Percentiles rank a stretch among this genome's conserved stretches.
Conservation (phyloP, 2,113 vertebrate genomes). For the Marcusenius ussheri region DNA sequence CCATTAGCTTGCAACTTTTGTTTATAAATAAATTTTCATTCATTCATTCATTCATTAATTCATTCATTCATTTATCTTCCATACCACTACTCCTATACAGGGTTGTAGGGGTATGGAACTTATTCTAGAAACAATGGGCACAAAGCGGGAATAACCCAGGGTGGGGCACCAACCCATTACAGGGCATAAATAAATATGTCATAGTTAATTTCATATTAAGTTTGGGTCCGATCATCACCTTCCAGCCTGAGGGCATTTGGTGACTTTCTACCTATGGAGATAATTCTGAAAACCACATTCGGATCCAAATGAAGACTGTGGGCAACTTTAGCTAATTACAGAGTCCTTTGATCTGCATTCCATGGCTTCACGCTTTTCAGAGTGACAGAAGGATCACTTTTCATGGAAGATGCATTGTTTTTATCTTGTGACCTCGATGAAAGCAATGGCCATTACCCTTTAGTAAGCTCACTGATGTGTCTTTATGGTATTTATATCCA, state of each 20-base stretch:
- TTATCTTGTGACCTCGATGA: neutral
- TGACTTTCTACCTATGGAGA: neutral
- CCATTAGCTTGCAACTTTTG: neutral
- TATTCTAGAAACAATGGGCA: neutral
- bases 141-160: neutral
- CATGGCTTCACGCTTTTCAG: neutral
- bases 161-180: neutral
- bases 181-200: neutral
- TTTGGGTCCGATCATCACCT: neutral
- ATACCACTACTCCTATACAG: neutral
- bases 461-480: neutral
- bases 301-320: neutral
- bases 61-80: neutral
- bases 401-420: slow-evolving; percentile 9
- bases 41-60: neutral
- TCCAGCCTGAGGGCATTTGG: neutral
- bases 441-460: neutral
- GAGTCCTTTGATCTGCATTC: slow-evolving; percentile 18
- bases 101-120: neutral
- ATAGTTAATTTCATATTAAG: neutral
- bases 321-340: slow-evolving; percentile 5
- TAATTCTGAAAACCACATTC: neutral
- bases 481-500: slow-evolving; percentile 3
- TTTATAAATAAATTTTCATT: neutral
- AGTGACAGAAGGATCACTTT: neutral